Percentiles rank a stretch among this genome's conserved stretches.
These are phyloP conservation scores for Nycticryphes semicollaris DNA, from an alignment of 2,113 vertebrate genomes.

Conservation along the genomic window DNA sequence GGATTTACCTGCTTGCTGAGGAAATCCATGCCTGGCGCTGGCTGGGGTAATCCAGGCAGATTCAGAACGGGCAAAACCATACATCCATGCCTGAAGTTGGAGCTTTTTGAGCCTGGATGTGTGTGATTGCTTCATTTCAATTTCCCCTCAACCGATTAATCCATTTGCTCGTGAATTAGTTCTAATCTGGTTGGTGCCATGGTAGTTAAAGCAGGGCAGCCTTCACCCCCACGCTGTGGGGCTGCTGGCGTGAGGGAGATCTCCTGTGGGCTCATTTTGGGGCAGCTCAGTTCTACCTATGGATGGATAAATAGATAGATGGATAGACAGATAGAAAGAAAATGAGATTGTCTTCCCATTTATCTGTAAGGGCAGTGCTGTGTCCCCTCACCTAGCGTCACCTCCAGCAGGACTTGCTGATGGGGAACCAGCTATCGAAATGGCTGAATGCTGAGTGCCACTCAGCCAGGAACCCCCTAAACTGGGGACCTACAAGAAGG, in stretches of 20 bases:
- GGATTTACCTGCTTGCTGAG: rapidly evolving
- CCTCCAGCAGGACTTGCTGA: background rate
- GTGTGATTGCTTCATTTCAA: background rate
- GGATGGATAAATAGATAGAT: background rate
- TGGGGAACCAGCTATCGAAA: background rate
- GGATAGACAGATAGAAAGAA: too few species aligned
- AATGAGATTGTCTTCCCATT: background rate
- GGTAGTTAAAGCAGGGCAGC: background rate
- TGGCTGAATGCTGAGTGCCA: background rate
- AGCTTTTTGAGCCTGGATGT: background rate
- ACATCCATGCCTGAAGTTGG: rapidly evolving
- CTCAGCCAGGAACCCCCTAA: background rate
- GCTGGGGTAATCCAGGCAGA: background rate
- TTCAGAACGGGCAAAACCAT: background rate
- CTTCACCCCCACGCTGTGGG: rapidly evolving
- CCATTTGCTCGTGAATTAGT: background rate
- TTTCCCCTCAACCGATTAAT: background rate
- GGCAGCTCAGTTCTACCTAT: background rate
- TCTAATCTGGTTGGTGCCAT: background rate
- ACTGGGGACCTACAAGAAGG: background rate
- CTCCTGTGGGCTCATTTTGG: background rate
- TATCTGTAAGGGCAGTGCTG: background rate
- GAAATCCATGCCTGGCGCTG: background rate
- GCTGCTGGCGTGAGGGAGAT: background rate
- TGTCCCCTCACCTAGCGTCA: rapidly evolving